Conservation (phyloP, 2,888 invertebrate species). For the Rugalucina vietnamica region DNA sequence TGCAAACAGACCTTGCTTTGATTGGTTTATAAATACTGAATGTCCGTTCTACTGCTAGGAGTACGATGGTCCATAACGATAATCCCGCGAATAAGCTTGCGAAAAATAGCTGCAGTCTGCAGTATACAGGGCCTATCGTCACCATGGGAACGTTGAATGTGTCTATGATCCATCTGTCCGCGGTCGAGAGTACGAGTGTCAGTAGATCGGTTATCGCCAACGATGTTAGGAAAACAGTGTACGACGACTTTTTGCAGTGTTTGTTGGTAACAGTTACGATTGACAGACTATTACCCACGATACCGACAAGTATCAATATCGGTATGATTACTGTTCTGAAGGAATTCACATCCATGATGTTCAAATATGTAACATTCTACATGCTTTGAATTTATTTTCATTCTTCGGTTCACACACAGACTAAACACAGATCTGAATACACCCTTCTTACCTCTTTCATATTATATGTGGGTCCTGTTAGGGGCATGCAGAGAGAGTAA, state of each 20-base stretch:
- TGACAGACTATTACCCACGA: not conserved
- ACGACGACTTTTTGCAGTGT: not conserved
- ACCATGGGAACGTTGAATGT: not conserved
- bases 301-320: no score
- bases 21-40: not conserved
- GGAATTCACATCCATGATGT: no score
- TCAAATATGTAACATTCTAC: no score
- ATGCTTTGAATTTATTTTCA: no score
- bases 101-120: not conserved
- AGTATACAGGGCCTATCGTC: not conserved
- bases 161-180: not conserved
- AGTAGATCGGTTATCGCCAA: not conserved
- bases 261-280: not conserved
- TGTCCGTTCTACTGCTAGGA: not conserved
- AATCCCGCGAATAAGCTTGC: not conserved
- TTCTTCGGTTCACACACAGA: no score
- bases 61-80: not conserved
- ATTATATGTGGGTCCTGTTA: no score
- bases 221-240: not conserved
- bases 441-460: no score
- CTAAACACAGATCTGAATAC: no score
- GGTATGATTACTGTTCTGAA: no score
- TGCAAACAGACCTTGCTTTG: not conserved
- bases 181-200: not conserved
- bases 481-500: no score